phyloP scores from a whole-genome alignment of 2,888 invertebrate genomes.

The Adineta ricciae region DNA sequence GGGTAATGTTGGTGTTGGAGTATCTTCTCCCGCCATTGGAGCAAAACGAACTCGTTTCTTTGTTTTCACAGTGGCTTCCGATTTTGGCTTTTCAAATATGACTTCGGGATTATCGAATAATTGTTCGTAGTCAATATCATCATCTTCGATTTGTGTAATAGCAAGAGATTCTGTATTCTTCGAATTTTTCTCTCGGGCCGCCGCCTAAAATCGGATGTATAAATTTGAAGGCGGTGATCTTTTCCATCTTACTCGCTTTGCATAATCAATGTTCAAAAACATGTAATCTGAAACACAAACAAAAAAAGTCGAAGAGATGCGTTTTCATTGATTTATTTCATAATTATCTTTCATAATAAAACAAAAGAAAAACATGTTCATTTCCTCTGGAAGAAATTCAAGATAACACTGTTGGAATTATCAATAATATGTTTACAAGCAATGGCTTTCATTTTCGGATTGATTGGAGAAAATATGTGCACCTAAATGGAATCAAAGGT shows the following conservation, averaged over 20 bases:
- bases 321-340: background rate
- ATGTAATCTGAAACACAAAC: background rate
- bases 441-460: background rate
- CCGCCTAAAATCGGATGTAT: background rate
- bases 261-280: conserved; percentile 17
- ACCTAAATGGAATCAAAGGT: background rate
- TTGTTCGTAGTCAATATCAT: background rate
- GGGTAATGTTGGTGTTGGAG: background rate
- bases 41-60: background rate
- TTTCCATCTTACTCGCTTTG: background rate
- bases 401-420: background rate
- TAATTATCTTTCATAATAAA: background rate
- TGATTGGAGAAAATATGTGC: background rate
- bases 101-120: background rate
- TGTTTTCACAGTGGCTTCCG: background rate
- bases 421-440: background rate
- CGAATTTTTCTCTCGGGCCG: background rate
- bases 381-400: background rate
- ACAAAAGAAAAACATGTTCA: background rate
- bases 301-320: background rate
- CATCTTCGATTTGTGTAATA: background rate
- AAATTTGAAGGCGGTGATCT: background rate
- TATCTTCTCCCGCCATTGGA: background rate
- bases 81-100: background rate
- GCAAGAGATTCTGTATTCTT: background rate